Base-by-base conservation (phyloP, 2,888 invertebrate species). In the Oscheius sp. region DNA sequence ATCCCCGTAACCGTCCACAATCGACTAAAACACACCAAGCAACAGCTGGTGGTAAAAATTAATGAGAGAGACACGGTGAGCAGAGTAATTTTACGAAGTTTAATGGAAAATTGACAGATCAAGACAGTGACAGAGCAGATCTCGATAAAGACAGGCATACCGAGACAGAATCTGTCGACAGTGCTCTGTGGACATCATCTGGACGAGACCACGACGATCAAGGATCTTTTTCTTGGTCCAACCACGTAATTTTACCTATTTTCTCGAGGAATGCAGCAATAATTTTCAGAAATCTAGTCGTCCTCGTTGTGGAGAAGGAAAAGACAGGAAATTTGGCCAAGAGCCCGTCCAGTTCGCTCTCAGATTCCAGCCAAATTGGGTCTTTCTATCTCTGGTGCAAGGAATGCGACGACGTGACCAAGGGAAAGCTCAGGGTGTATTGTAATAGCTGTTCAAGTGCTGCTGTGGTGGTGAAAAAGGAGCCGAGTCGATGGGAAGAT, bases 321-420 rank as follows among this genome's bases (percentile, higher is more conserved):
- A 29, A 70, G 42, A 11, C 68, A 1, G 1, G 21, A 37, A 21
- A 33, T 33, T 29, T 51, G 33, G 21, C 68, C 7, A 33, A 33
- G 33, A 42, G 33, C 5, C 35, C 53, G 7, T 21, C 37, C 1
- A 53, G 55, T 35, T 33, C 65, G 2, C 32, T 21, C 10, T 48
- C 47, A 33, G 58, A 58, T 32, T 58, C 35, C 37, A 35, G 2
- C 3, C 73, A 73, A 48, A 65, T 79, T 5, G 81, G 81, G 10
- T 76, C 79, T 13, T 85, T 84, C 60, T 80, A 79, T 60, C 83
- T 84, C 2, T 85, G 76, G 74, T 85, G 85, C 76, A 85, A 85
- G 60, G 51, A 21, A 2, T 85, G 85, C 68, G 76, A 76, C 4
- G 70, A 74, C 32, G 70, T 85, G 4, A 59, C 73, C 33, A 59